A percentile compares a stretch with the other conserved stretches of the same genome.
phyloP scores from a whole-genome alignment of 1,140 invertebrate species.

The Drosophila sucinea region DNA sequence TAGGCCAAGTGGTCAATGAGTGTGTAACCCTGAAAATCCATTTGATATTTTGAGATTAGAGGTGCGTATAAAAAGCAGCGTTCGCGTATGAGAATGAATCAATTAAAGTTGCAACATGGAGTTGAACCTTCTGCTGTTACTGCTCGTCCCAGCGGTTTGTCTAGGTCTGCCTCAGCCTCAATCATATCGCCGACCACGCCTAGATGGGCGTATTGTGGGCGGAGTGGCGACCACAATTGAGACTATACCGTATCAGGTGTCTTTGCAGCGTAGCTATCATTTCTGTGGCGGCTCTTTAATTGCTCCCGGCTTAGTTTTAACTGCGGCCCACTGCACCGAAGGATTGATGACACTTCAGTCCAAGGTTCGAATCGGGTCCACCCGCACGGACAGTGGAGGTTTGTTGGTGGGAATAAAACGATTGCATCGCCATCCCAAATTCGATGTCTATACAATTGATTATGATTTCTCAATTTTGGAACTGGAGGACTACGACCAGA shows the following conservation, averaged over 20 bases:
- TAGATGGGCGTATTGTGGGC: conserved; percentile 83
- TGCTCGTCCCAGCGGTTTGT: conserved; percentile 13
- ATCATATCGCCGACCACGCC: conserved; percentile 27
- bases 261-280: conserved; percentile 77
- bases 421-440: conserved; percentile 76
- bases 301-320: conserved; percentile 83
- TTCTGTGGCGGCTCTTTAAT: conserved; percentile 89
- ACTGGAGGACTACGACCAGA: conserved; percentile 45
- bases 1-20: conserved; percentile 67
- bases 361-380: conserved; percentile 68
- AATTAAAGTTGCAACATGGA: conserved; percentile 34
- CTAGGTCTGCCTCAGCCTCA: neutral
- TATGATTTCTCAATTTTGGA: conserved; percentile 76
- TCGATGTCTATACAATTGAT: conserved; percentile 65
- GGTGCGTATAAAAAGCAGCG: conserved; percentile 16
- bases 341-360: conserved; percentile 44
- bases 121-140: conserved; percentile 8
- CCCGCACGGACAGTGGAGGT: conserved; percentile 57
- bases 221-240: conserved; percentile 76
- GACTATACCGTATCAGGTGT: conserved; percentile 83
- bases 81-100: conserved; percentile 21
- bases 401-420: conserved; percentile 55
- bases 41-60: conserved; percentile 27
- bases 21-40: conserved; percentile 42
- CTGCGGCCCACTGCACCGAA: conserved; percentile 84